A percentile compares a stretch with the other conserved stretches of the same genome.
Conservation (phyloP, 2,113 vertebrate species). For the Gymnarchus niloticus region DNA sequence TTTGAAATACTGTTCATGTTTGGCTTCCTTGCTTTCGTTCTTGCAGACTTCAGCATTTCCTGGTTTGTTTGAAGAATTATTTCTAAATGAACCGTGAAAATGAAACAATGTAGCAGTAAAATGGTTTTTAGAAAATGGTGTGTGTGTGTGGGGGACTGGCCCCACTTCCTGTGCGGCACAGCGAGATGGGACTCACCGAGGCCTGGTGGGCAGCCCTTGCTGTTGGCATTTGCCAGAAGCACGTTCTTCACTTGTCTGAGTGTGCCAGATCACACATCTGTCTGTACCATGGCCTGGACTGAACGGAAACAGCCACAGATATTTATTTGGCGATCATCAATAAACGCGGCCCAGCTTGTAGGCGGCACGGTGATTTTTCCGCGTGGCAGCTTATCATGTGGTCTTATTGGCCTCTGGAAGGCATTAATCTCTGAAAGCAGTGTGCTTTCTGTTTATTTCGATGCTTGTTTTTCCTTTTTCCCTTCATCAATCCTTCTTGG, state of each 20-base stretch:
- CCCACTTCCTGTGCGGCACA: not conserved
- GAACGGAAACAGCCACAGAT: slow-evolving; percentile 38
- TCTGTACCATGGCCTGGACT: slow-evolving; percentile 29
- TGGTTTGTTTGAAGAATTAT: not conserved
- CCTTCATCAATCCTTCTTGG: slow-evolving; percentile 8
- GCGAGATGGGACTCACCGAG: not conserved
- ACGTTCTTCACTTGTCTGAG: slow-evolving; percentile 33
- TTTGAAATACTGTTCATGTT: not conserved
- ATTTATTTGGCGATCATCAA: slow-evolving; percentile 52
- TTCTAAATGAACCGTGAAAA: not conserved
- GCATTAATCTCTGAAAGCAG: slow-evolving; percentile 28
- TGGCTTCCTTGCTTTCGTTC: slow-evolving; percentile 27
- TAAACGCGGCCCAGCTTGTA: slow-evolving; percentile 27
- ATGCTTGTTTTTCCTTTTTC: slow-evolving; percentile 11
- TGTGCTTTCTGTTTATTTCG: slow-evolving; percentile 29
- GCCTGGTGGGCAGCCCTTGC: not conserved
- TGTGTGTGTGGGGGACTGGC: not conserved
- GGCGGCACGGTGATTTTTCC: not conserved
- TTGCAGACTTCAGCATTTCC: not conserved
- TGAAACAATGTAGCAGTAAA: not conserved
- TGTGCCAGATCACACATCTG: slow-evolving; percentile 45
- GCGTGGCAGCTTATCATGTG: not conserved
- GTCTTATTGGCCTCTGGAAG: slow-evolving; percentile 23
- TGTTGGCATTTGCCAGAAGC: not conserved
- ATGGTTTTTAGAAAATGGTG: not conserved